Percentiles rank a stretch among this genome's conserved stretches.
phyloP scores from a whole-genome alignment of 1,140 invertebrate species.

The Apis dorsata region DNA sequence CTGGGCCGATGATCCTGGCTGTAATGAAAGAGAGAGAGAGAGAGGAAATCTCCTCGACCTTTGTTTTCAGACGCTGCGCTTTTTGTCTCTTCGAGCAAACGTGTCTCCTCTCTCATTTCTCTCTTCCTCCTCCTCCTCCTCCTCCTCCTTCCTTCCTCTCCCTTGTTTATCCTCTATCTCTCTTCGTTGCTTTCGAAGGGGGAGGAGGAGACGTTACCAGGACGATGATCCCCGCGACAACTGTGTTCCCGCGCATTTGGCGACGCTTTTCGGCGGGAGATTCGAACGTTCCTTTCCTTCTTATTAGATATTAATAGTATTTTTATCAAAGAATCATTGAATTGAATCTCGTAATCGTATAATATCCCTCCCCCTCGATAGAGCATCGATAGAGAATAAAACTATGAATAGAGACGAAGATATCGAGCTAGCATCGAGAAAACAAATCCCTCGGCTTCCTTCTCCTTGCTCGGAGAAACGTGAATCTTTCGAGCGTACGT shows the following conservation, averaged over 20 bases:
- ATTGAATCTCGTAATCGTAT: too few species aligned
- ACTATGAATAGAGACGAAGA: not conserved
- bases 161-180: not conserved
- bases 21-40: constrained; percentile 11
- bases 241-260: constrained; percentile 21
- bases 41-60: constrained; percentile 42
- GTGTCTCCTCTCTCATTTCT: constrained; percentile 13
- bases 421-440: not conserved
- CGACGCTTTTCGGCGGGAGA: constrained; percentile 30
- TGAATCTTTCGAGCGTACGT: constrained; percentile 20
- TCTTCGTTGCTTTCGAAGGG: constrained; percentile 8
- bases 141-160: not conserved
- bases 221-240: constrained; percentile 61
- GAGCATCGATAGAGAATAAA: too few species aligned
- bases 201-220: constrained; percentile 62
- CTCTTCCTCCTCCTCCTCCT: not conserved
- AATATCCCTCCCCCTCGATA: too few species aligned
- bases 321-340: too few species aligned
- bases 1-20: constrained; percentile 72
- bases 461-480: not conserved
- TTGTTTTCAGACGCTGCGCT: constrained; percentile 56
- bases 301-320: too few species aligned
- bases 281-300: not conserved
- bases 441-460: too few species aligned
- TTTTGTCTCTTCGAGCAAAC: constrained; percentile 52